These are phyloP conservation scores for Falco naumanni DNA, from an alignment of 2,797 vertebrate genomes.

Conservation along the genomic window DNA sequence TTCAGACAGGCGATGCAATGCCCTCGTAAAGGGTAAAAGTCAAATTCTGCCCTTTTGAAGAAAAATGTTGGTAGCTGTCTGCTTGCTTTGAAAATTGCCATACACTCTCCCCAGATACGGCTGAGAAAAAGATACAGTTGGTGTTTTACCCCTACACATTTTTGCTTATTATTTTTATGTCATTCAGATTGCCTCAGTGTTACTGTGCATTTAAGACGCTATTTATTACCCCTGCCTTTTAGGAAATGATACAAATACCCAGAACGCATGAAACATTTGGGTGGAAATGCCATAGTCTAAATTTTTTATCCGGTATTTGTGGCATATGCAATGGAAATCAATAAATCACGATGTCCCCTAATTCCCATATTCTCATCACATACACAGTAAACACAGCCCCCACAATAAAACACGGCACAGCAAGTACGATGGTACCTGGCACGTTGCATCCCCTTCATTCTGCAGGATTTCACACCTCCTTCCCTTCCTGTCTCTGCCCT, in stretches of 20 bases:
- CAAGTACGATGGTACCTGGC: not conserved
- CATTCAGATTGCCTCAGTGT: not conserved
- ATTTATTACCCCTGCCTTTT: not conserved
- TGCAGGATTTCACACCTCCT: not conserved
- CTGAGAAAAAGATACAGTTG: not conserved
- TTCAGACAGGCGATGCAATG: not conserved
- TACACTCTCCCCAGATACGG: not conserved
- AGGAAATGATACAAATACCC: not conserved
- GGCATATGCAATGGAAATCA: not conserved
- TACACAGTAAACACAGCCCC: not conserved
- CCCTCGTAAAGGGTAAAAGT: slow-evolving; percentile 61
- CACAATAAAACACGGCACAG: not conserved
- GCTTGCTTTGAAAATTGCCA: slow-evolving; percentile 2
- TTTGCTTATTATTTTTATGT: not conserved
- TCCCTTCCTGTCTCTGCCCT: not conserved
- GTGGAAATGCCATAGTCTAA: not conserved
- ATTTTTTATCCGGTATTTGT: slow-evolving; percentile 17
- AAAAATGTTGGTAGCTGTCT: slow-evolving; percentile 24
- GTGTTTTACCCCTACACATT: not conserved
- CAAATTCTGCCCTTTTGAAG: slow-evolving; percentile 56
- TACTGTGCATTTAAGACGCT: not conserved
- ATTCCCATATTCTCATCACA: not conserved
- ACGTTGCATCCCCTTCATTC: not conserved
- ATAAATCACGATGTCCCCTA: not conserved
- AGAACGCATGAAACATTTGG: not conserved